Base-by-base conservation (phyloP, 2,797 vertebrate species). In the Meda fulgida region DNA sequence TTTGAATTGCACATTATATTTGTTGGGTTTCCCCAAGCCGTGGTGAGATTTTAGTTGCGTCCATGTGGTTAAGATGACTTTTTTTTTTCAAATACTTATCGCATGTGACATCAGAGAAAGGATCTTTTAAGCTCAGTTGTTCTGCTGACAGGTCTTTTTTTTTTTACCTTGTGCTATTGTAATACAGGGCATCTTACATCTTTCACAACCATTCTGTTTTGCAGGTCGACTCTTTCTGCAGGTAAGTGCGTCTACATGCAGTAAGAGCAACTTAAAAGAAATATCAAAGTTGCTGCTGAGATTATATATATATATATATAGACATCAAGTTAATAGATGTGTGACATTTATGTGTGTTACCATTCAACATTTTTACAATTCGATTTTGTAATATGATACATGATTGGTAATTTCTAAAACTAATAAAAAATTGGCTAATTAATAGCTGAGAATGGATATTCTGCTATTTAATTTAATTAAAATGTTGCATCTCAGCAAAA, bases 31-130 rank as follows among this genome's bases (percentile, higher is more conserved):
- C 7, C 7, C 0, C 1, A 7, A 48, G 21, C 53, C 53, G 58
- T 51, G 38, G 38, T 72, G 26, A 72, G n/a, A 21, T 19, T 65
- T 48, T 19, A 16, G 13, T 21, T 83, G 60, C 60, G 5, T 65
- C 5, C 21, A 26, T 81, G 83, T 70, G 83, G 83, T 78, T 84
- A 38, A 83, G 67, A 23, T 46, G 4, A 53, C 23, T 26, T 14
- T 10, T 26, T 46, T 40, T 60, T 51, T 80, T 40, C 36, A 63
- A n/a, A 4, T 34, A 60, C 0, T 13, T 10, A 69, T 70, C 29
- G 66, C 31, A 53, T 70, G 65, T 84, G 83, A 78, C 83, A 84
- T 84, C 83, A 84, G 18, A 84, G 26, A 84, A 26, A 18, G 51
- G 36, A 34, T 34, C 5, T 83, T 65, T 51, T 19, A 75, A 40